Evolutionary conservation across 2,113 vertebrate species (phyloP).

Genomic region (Pedionomus torquatus): DNA sequence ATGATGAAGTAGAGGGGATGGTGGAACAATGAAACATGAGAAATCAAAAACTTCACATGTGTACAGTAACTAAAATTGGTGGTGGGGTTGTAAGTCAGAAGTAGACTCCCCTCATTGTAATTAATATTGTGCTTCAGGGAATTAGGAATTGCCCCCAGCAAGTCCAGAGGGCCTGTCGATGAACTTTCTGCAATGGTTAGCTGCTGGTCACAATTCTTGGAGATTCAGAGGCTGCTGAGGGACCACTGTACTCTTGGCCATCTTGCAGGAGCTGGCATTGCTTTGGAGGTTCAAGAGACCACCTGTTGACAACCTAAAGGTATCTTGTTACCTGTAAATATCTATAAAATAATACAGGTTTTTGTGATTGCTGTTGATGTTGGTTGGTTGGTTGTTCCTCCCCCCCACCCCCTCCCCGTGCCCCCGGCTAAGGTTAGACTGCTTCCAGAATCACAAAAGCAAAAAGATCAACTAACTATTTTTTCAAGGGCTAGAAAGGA

Average conservation of each 20-base stretch:
- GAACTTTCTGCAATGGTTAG: neutral
- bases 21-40: neutral
- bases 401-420: too few species aligned
- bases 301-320: neutral
- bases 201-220: neutral
- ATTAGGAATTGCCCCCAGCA: neutral
- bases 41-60: neutral
- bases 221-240: neutral
- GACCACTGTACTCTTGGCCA: rapidly evolving
- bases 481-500: neutral
- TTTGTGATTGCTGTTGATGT: too few species aligned
- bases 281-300: neutral
- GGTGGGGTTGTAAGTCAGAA: neutral
- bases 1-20: neutral
- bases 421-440: neutral
- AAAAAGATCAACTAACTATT: neutral
- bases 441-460: neutral
- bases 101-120: neutral
- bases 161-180: neutral
- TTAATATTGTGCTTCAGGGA: neutral
- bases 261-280: neutral
- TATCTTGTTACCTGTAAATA: neutral
- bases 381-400: too few species aligned
- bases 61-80: neutral
- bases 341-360: neutral